Conservation (phyloP, 2,113 vertebrate species). For the Cryptomyrus ogoouensis region DNA sequence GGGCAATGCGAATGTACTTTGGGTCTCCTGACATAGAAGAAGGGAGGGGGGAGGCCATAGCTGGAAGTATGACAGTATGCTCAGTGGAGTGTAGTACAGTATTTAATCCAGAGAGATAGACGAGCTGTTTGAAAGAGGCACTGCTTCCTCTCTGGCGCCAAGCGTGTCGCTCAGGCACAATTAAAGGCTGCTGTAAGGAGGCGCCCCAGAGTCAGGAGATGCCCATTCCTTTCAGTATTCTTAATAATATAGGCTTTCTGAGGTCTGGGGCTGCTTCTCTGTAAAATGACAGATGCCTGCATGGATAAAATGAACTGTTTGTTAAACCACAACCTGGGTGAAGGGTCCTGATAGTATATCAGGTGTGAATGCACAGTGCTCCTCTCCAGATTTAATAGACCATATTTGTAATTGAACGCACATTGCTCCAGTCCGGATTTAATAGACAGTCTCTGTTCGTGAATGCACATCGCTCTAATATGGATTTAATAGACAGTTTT, state of each 20-base stretch:
- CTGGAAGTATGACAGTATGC: constrained; percentile 40
- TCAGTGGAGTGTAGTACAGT: constrained; percentile 60
- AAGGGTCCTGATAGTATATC: background rate
- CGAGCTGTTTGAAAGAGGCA: constrained; percentile 55
- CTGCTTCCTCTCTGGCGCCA: constrained; percentile 34
- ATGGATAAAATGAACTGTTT: background rate
- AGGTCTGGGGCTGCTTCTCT: background rate
- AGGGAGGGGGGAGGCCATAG: constrained; percentile 19
- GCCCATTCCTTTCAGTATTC: background rate
- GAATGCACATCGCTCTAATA: background rate
- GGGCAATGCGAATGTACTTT: constrained; percentile 19
- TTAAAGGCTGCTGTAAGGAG: background rate
- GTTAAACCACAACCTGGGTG: background rate
- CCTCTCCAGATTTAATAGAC: background rate
- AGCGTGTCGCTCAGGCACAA: background rate
- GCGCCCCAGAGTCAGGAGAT: background rate
- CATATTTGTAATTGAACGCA: background rate
- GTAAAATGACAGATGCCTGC: background rate
- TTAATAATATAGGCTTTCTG: background rate
- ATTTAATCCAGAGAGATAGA: constrained; percentile 71
- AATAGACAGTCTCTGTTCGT: background rate
- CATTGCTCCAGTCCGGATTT: background rate
- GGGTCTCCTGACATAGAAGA: constrained; percentile 19
- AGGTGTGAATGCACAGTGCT: background rate
- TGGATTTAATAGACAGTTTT: background rate